Percentiles rank a stretch among this genome's conserved stretches.
phyloP scores from a whole-genome alignment of 2,888 invertebrate genomes.

The Seladonia tumulorum region DNA sequence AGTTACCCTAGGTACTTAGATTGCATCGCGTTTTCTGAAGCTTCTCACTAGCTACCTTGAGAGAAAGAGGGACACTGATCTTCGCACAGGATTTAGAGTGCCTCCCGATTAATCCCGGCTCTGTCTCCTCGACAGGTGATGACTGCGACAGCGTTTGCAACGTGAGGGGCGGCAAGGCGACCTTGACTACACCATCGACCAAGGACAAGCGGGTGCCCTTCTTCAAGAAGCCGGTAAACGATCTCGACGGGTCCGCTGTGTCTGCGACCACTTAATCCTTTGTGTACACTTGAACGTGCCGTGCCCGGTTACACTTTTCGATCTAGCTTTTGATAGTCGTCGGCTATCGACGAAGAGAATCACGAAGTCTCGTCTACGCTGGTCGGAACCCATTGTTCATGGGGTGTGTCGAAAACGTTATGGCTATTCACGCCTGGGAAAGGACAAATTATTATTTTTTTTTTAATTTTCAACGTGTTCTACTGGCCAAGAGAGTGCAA shows the following conservation, averaged over 20 bases:
- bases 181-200: conserved; percentile 93
- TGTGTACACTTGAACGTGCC: conserved; percentile 29
- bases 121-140: conserved; percentile 88
- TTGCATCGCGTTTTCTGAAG: conserved; percentile 60
- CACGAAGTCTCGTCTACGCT: conserved; percentile 14
- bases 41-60: conserved; percentile 67
- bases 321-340: conserved; percentile 36
- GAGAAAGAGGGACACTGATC: conserved; percentile 69
- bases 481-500: neutral
- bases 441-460: neutral
- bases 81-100: conserved; percentile 2
- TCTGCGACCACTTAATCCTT: conserved; percentile 31
- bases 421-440: neutral
- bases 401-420: neutral
- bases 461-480: neutral
- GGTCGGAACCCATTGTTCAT: neutral
- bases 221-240: conserved; percentile 93
- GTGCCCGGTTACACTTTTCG: conserved; percentile 44
- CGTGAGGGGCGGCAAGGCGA: conserved; percentile 91
- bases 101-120: conserved; percentile 19
- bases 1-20: conserved; percentile 53
- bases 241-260: conserved; percentile 52
- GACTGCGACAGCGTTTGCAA: conserved; percentile 96
- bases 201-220: conserved; percentile 99
- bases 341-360: conserved; percentile 4